phyloP scores from a whole-genome alignment of 2,888 invertebrate genomes.

The Archaeoteleia sp. region DNA sequence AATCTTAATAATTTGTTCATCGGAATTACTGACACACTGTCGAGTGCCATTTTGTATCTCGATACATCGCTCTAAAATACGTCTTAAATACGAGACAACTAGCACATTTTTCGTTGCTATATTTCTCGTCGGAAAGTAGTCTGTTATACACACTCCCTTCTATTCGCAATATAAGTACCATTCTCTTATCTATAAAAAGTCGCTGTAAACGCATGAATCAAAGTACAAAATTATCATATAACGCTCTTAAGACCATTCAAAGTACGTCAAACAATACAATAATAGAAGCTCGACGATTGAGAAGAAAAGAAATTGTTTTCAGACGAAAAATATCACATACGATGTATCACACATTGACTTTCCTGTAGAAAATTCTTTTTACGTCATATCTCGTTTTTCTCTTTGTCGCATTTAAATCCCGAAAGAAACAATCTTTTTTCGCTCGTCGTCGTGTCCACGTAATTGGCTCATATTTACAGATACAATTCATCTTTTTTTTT shows the following conservation, averaged over 20 bases:
- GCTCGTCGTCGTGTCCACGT: slow-evolving; percentile 1
- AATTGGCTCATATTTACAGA: slow-evolving; percentile 22
- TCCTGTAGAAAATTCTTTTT: slow-evolving; percentile 1
- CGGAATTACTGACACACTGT: slow-evolving; percentile 15
- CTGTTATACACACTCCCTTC: slow-evolving; percentile 9
- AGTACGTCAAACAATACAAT: slow-evolving; percentile 15
- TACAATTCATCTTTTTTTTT: slow-evolving; percentile 7
- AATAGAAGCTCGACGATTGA: slow-evolving; percentile 4
- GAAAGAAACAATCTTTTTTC: slow-evolving; percentile 17
- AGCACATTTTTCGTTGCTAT: slow-evolving; percentile 24
- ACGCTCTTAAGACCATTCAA: slow-evolving; percentile 30
- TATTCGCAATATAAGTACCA: slow-evolving; percentile 19
- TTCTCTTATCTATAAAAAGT: slow-evolving; percentile 22
- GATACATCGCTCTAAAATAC: slow-evolving; percentile 16
- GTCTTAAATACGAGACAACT: slow-evolving; percentile 36
- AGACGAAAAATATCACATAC: neutral
- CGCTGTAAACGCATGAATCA: slow-evolving; percentile 31
- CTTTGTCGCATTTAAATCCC: slow-evolving; percentile 1
- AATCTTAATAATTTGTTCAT: slow-evolving; percentile 37
- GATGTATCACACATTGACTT: neutral
- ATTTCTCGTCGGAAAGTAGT: slow-evolving; percentile 21
- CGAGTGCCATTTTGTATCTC: slow-evolving; percentile 15
- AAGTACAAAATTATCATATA: slow-evolving; percentile 43
- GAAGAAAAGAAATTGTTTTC: slow-evolving; percentile 15
- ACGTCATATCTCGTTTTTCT: neutral